Evolutionary conservation across 2,113 vertebrate genomes (phyloP), one percentile per base, ranked within the genome.

Genomic region (Falco punctatus): DNA sequence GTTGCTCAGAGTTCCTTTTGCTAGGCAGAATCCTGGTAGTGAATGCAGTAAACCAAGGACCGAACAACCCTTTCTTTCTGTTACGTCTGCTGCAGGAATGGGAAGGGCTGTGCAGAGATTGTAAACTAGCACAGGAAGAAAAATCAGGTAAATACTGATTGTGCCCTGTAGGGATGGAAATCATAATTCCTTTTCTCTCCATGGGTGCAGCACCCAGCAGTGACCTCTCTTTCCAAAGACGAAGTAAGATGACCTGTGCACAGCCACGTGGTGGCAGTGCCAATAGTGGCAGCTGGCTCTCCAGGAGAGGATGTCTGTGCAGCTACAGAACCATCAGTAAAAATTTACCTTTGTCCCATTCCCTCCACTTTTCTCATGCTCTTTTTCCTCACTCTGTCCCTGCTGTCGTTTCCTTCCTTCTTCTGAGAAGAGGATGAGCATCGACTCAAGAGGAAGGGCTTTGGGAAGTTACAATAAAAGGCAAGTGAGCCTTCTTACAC

Each of bases 151-250:
- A 73, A 57, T n/a, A 12, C 5, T 22, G 35, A 9, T 66, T 86
- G 23, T 73, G 26, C 16, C 42, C 4, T n/a, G n/a, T 65, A 58
- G 51, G 23, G 26, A 2, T n/a, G 40, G n/a, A 61, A 61, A 70
- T 32, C 12, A 2, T 42, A 26, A 26, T 79, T 83, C 5, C 70
- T 30, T 11, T 78, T 33, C 19, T 91, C 13, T 51, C 16, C 13
- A 2, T 15, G 48, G 26, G 6, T 38, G 8, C 26, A 33, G 17
- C 23, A 26, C 15, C 9, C 48, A 15, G 15, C 0, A 1, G 4
- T 19, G 27, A 70, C 5, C 4, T 44, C 14, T 79, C 10, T n/a
- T 71, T 48, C 72, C 77, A 57, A 55, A 64, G 5, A 11, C 7
- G 9, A 78, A 62, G 30, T 11, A 7, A 35, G 91, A 69, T 13